Percentiles rank a stretch among this genome's conserved stretches.
These are phyloP conservation scores for Lysiphlebus fabarum DNA, from an alignment of 1,140 invertebrate species.

Conservation along the genomic window DNA sequence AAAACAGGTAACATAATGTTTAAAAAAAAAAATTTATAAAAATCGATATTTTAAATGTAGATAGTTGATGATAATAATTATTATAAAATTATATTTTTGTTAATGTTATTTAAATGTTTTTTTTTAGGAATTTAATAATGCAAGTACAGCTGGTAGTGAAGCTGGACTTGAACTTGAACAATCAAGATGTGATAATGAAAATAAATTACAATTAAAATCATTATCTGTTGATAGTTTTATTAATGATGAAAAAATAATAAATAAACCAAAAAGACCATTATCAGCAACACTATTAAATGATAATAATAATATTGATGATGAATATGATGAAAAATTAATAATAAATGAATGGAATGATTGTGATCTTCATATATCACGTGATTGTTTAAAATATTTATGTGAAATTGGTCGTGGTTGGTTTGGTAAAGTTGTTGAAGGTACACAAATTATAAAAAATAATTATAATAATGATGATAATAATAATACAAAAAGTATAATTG, in stretches of 20 bases:
- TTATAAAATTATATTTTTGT: no score
- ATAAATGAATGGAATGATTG: conserved; percentile 54
- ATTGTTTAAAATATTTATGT: conserved; percentile 75
- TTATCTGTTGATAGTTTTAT: conserved; percentile 44
- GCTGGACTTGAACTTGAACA: conserved; percentile 45
- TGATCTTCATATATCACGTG: conserved; percentile 69
- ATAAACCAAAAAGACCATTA: conserved; percentile 43
- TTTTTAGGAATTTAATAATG: conserved; percentile 51
- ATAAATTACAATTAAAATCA: conserved; percentile 46
- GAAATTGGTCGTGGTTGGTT: conserved; percentile 86
- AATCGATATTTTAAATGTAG: no score
- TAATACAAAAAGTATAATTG: conserved; percentile 56
- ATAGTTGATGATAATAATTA: no score
- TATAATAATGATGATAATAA: conserved; percentile 35
- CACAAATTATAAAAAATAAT: conserved; percentile 34
- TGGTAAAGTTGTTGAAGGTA: conserved; percentile 73
- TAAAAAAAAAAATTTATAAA: no score
- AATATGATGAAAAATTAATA: conserved; percentile 30
- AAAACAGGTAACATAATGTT: conserved; percentile 34
- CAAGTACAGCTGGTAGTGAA: conserved; percentile 36
- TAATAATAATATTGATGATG: conserved; percentile 30
- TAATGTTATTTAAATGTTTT: conserved; percentile 19
- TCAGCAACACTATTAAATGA: conserved; percentile 36
- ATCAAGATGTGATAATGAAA: conserved; percentile 33
- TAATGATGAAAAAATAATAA: conserved; percentile 30